Percentiles rank a stretch among this genome's conserved stretches.
Evolutionary conservation across 2,888 invertebrate species (phyloP).

Genomic region (Calameuta idolon): DNA sequence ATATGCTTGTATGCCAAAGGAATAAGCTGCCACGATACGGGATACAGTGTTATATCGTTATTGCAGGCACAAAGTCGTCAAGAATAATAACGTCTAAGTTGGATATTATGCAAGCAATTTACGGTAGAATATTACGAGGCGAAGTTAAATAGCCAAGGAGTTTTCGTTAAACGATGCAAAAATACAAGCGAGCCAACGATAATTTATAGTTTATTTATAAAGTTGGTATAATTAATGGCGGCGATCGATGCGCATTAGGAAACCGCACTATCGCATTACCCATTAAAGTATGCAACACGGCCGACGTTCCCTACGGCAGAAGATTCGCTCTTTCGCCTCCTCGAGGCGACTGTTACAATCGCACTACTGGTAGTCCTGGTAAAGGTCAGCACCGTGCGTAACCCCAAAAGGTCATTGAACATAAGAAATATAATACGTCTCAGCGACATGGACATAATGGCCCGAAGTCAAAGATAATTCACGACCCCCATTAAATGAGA

Average conservation of each 20-base stretch:
- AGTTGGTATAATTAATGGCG: slow-evolving; percentile 41
- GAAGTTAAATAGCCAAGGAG: slow-evolving; percentile 19
- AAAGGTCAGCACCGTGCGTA: slow-evolving; percentile 9
- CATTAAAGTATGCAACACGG: slow-evolving; percentile 38
- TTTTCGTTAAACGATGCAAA: slow-evolving; percentile 33
- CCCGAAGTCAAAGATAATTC: background rate
- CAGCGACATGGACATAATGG: background rate
- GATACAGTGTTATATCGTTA: slow-evolving; percentile 13
- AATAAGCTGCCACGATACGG: background rate
- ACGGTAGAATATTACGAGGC: slow-evolving; percentile 2
- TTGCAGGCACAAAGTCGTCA: background rate
- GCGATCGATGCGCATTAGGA: slow-evolving; percentile 42
- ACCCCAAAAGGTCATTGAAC: slow-evolving; percentile 8
- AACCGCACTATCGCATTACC: slow-evolving; percentile 35
- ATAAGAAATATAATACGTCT: background rate
- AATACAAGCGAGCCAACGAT: slow-evolving; percentile 27
- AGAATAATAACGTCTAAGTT: slow-evolving; percentile 19
- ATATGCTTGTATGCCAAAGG: too few relatives aligned
- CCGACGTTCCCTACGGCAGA: slow-evolving; percentile 26
- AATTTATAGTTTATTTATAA: slow-evolving; percentile 36
- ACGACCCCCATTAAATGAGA: background rate
- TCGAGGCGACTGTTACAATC: background rate
- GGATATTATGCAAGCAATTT: slow-evolving; percentile 11
- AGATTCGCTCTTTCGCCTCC: background rate
- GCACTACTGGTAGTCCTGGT: background rate